Conservation (phyloP, 2,113 vertebrate species). For the Planiliza haematocheilus region DNA sequence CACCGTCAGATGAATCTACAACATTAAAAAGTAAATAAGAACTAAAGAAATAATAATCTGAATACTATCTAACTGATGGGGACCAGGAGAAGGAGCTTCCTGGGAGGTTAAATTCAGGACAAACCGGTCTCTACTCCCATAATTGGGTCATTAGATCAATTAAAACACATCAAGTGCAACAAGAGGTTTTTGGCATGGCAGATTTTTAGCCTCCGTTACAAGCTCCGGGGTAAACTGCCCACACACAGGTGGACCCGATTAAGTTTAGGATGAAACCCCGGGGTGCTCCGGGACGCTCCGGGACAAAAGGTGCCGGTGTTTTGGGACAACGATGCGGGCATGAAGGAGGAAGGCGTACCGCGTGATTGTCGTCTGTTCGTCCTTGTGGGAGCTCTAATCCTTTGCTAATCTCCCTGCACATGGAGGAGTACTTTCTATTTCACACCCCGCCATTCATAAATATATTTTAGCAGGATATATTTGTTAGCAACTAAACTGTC, state of each 20-base stretch:
- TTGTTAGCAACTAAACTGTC: too few relatives aligned
- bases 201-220: too few relatives aligned
- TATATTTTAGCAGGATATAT: too few relatives aligned
- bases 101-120: not conserved
- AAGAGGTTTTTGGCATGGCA: too few relatives aligned
- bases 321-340: slow-evolving; percentile 1
- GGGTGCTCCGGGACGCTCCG: not conserved
- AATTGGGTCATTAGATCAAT: slow-evolving; percentile 25
- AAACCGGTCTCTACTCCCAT: not conserved
- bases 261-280: not conserved
- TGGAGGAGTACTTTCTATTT: slow-evolving; percentile 70
- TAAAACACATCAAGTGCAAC: too few relatives aligned
- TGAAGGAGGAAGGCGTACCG: slow-evolving; percentile 15
- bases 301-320: slow-evolving; percentile 2
- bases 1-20: too few relatives aligned
- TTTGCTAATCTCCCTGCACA: slow-evolving; percentile 74
- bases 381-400: slow-evolving; percentile 81
- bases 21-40: too few relatives aligned
- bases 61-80: too few relatives aligned
- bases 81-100: too few relatives aligned
- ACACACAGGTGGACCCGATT: not conserved
- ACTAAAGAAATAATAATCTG: too few relatives aligned
- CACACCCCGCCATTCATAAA: slow-evolving; percentile 45
- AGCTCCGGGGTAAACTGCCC: too few relatives aligned
- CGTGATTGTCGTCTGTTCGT: slow-evolving; percentile 61